These are phyloP conservation scores for Eupithecia tripunctaria DNA, from an alignment of 2,888 invertebrate species.

Conservation along the genomic window DNA sequence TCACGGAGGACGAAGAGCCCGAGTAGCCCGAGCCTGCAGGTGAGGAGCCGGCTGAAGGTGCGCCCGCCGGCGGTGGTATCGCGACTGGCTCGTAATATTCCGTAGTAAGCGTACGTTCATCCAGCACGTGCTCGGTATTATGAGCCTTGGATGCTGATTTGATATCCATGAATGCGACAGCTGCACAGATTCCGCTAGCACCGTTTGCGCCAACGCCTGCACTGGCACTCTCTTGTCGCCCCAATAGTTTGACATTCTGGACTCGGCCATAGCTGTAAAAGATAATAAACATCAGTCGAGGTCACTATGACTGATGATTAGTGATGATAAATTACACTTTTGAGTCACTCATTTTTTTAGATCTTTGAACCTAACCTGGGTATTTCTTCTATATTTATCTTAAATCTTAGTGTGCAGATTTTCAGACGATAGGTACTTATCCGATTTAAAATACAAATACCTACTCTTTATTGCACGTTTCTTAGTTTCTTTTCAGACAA, in stretches of 20 bases:
- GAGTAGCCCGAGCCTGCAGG: conserved; percentile 86
- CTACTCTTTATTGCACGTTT: too few species aligned
- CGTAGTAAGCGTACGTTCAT: conserved; percentile 93
- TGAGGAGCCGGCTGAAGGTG: conserved; percentile 82
- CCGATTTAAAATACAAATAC: too few species aligned
- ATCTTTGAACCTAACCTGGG: neutral
- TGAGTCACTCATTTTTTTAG: neutral
- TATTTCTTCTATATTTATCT: neutral
- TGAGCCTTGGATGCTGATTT: conserved; percentile 97
- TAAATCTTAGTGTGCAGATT: neutral
- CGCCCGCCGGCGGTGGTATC: conserved; percentile 86
- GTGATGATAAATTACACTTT: neutral
- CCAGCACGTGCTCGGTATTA: conserved; percentile 94
- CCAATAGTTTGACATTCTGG: conserved; percentile 97
- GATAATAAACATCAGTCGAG: conserved; percentile 35
- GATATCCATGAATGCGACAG: conserved; percentile 98
- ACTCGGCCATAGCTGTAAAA: conserved; percentile 97
- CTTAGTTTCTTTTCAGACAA: too few species aligned
- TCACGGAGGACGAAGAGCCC: conserved; percentile 86
- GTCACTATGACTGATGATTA: neutral
- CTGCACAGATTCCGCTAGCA: conserved; percentile 90
- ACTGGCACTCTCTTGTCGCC: conserved; percentile 84
- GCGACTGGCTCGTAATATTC: conserved; percentile 95
- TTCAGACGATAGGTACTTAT: neutral
- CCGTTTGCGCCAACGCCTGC: conserved; percentile 78